These are phyloP conservation scores for Pachliopta kotzebuea DNA, from an alignment of 2,888 invertebrate genomes.

Conservation along the genomic window DNA sequence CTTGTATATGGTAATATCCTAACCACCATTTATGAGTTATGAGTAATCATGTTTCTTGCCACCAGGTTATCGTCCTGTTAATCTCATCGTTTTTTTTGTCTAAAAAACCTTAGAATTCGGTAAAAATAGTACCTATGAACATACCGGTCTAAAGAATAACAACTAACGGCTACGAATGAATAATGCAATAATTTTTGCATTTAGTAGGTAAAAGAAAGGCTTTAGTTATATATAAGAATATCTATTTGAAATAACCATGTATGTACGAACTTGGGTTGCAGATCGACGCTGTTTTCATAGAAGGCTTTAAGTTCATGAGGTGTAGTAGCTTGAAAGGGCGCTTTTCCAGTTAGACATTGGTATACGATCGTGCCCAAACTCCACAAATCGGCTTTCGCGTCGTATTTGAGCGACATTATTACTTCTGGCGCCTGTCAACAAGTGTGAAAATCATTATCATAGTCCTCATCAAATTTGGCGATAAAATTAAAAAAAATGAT, in stretches of 20 bases:
- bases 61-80: too few relatives aligned
- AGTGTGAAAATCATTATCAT: neutral
- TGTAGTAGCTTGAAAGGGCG: slow-evolving; percentile 98
- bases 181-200: neutral
- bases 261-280: slow-evolving; percentile 90
- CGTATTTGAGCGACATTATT: slow-evolving; percentile 99
- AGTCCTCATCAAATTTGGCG: too few relatives aligned
- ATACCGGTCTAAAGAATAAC: too few relatives aligned
- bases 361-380: slow-evolving; percentile 99
- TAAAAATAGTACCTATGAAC: too few relatives aligned
- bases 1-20: too few relatives aligned
- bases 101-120: too few relatives aligned
- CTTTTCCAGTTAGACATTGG: slow-evolving; percentile 98
- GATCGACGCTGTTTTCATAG: slow-evolving; percentile 96
- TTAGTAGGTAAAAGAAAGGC: neutral
- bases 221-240: neutral
- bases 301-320: slow-evolving; percentile 98
- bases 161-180: neutral
- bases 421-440: slow-evolving; percentile 94
- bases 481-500: too few relatives aligned
- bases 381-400: slow-evolving; percentile 99
- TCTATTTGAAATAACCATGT: neutral
- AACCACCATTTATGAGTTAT: too few relatives aligned
- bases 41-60: too few relatives aligned
- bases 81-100: too few relatives aligned